phyloP scores from a whole-genome alignment of 2,888 invertebrate species.

The Pollenia amentaria region DNA sequence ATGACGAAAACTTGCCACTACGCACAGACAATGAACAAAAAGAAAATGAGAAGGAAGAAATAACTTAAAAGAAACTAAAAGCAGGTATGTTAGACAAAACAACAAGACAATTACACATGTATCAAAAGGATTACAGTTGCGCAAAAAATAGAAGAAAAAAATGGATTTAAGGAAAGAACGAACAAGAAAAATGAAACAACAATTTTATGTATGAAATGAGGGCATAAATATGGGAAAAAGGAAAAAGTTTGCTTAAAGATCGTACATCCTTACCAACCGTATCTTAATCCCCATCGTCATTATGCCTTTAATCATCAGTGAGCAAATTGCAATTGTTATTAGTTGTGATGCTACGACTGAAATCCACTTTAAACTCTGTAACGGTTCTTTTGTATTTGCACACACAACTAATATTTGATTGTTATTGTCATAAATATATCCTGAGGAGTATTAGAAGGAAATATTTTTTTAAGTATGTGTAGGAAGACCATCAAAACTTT shows the following conservation, averaged over 20 bases:
- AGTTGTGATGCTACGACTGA: constrained; percentile 18
- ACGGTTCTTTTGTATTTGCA: too few species aligned
- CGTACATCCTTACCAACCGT: not conserved
- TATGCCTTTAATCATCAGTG: not conserved
- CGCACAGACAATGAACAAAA: constrained; percentile 18
- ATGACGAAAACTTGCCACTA: not conserved
- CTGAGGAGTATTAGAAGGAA: not conserved
- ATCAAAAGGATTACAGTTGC: constrained; percentile 20
- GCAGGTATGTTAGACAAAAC: not conserved
- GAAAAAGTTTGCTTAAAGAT: constrained; percentile 22
- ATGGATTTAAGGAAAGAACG: not conserved
- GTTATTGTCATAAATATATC: not conserved
- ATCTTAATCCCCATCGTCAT: not conserved
- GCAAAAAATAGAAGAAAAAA: not conserved
- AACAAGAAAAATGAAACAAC: not conserved
- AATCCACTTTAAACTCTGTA: not conserved
- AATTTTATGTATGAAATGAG: constrained; percentile 32
- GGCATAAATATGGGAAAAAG: constrained; percentile 44
- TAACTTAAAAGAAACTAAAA: not conserved
- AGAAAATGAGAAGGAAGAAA: constrained; percentile 18
- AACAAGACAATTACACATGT: not conserved
- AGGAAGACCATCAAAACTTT: not conserved
- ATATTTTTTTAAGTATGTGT: not conserved
- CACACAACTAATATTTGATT: not conserved
- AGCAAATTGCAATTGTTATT: not conserved